Evolutionary conservation across 2,888 invertebrate species (phyloP), one percentile per base, ranked within the genome.

Genomic region (Zonitis immaculata): DNA sequence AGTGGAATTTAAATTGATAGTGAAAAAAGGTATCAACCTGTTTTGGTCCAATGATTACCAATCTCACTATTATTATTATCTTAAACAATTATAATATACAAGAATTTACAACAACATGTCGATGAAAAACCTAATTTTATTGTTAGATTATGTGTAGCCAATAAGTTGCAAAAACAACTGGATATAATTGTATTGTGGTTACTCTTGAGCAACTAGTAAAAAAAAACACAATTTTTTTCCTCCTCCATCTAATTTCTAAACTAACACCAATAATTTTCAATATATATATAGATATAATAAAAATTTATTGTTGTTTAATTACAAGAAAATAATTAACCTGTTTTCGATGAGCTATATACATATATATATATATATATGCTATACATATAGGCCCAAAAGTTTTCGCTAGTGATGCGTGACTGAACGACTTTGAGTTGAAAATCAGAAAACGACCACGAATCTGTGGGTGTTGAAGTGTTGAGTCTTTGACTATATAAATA

Each of bases 391-490:
- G 49, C 51, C 53, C 54, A 51, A 57, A 47, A 57, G 51, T 54
- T 57, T 57, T 54, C 35, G 46, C 49, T 46, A 45, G 44, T 51
- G 54, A 52, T 51, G 57, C 57, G 57, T 57, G 57, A 57, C 57
- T 51, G 54, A 57, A 51, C 54, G 56, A 54, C 45, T 57, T 42
- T 44, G 39, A 49, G 52, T 50, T 42, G 28, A 30, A 27, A 51
- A 42, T 48, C 50, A 44, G 48, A 48, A 46, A 53, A 45, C 49
- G 48, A 51, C 51, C 46, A 51, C 44, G 50, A 53, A 51, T 50
- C 57, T 52, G 53, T 58, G 52, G 58, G 58, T 58, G 58, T n/a
- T 58, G 56, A 58, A 58, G 58, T 58, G 58, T 49, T 49, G 58
- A 58, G 53, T 47, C 51, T 46, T n/a, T 49, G 49, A 54, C 55